Percentiles rank a stretch among this genome's conserved stretches.
phyloP scores from a whole-genome alignment of 1,140 invertebrate species.

The Drosophila carrolli region DNA sequence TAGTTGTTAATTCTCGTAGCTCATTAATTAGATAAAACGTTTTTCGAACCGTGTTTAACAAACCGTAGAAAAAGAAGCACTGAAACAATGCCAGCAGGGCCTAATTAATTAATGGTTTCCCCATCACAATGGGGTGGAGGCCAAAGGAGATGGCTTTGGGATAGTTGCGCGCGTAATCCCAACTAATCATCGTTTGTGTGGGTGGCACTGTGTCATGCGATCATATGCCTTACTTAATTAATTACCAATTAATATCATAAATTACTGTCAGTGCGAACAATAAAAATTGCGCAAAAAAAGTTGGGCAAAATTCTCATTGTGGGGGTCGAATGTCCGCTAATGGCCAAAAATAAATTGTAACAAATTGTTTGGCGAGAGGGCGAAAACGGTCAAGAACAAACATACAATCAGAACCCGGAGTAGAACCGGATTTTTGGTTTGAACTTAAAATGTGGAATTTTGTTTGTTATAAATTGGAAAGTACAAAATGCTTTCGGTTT shows the following conservation, averaged over 20 bases:
- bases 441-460: constrained; percentile 50
- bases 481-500: constrained; percentile 71
- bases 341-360: constrained; percentile 55
- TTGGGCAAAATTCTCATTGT: constrained; percentile 25
- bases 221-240: constrained; percentile 50
- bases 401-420: constrained; percentile 12
- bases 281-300: constrained; percentile 26
- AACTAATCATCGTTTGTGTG: constrained; percentile 29
- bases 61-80: constrained; percentile 42
- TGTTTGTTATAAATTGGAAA: constrained; percentile 72
- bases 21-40: constrained; percentile 69
- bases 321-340: constrained; percentile 26
- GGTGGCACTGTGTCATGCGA: constrained; percentile 47
- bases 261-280: constrained; percentile 44
- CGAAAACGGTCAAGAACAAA: constrained; percentile 13
- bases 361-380: constrained; percentile 51
- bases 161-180: constrained; percentile 26
- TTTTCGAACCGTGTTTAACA: constrained; percentile 58
- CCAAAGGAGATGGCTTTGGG: constrained; percentile 45
- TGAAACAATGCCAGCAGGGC: constrained; percentile 28
- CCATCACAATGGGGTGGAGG: constrained; percentile 35
- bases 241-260: constrained; percentile 75
- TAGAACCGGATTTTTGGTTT: constrained; percentile 65
- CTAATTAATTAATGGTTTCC: constrained; percentile 74
- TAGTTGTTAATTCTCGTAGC: constrained; percentile 56